These are phyloP conservation scores for Asobara japonica DNA, from an alignment of 1,140 invertebrate genomes.

Conservation along the genomic window DNA sequence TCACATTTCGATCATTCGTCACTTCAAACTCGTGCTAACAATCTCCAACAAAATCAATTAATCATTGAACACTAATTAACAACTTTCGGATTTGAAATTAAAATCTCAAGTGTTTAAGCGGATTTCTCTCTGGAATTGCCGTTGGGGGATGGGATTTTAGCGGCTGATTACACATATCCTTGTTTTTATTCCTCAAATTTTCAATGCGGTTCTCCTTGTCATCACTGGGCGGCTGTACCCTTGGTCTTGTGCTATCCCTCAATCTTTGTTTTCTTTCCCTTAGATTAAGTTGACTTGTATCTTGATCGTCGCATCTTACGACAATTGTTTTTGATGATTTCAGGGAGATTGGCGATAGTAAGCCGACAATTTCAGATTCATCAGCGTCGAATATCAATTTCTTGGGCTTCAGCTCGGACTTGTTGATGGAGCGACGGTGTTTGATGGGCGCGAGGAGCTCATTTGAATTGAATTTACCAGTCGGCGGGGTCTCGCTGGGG, in stretches of 20 bases:
- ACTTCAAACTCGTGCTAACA: too few species aligned
- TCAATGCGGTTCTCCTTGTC: neutral
- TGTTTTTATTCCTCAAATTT: slow-evolving; percentile 2
- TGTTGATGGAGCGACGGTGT: slow-evolving; percentile 32
- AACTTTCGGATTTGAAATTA: slow-evolving; percentile 14
- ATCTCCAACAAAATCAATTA: too few species aligned
- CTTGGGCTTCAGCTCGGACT: slow-evolving; percentile 44
- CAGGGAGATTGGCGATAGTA: neutral
- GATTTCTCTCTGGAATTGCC: slow-evolving; percentile 24
- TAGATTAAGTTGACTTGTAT: slow-evolving; percentile 3
- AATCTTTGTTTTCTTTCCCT: slow-evolving; percentile 6
- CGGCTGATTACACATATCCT: neutral
- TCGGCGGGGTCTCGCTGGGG: slow-evolving; percentile 12
- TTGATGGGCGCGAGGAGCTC: slow-evolving; percentile 45
- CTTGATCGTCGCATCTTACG: neutral
- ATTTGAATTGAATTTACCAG: neutral
- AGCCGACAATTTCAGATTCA: slow-evolving; percentile 2
- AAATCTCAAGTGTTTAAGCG: slow-evolving; percentile 46
- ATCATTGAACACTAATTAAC: neutral
- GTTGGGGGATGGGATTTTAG: neutral
- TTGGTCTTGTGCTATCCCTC: neutral
- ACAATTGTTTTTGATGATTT: neutral
- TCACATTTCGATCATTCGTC: too few species aligned
- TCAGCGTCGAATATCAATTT: slow-evolving; percentile 43
- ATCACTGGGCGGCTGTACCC: neutral